Evolutionary conservation across 2,797 vertebrate species (phyloP).

Genomic region (Betta splendens): DNA sequence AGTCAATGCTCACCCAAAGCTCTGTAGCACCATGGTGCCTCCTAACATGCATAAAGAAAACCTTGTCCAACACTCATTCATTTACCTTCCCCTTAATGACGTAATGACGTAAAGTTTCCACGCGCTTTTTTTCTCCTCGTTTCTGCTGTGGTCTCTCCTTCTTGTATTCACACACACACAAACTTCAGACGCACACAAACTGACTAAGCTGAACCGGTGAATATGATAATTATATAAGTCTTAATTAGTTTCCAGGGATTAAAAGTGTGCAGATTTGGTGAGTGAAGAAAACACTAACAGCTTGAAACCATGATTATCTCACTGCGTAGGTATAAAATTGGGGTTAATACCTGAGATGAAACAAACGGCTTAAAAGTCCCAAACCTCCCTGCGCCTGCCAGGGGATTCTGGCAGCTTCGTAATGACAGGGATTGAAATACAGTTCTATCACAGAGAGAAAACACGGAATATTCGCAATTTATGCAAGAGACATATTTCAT

Average conservation of each 20-base stretch:
- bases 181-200: conserved; percentile 33
- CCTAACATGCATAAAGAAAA: conserved; percentile 61
- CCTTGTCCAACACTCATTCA: conserved; percentile 61
- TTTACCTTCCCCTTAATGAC: conserved; percentile 44
- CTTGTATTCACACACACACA: conserved; percentile 13
- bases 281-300: conserved; percentile 75
- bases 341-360: conserved; percentile 84
- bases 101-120: conserved; percentile 33
- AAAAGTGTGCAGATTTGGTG: conserved; percentile 79
- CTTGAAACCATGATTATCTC: conserved; percentile 79
- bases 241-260: conserved; percentile 86
- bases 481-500: conserved; percentile 71
- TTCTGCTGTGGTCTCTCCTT: conserved; percentile 32
- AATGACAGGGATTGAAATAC: conserved; percentile 69
- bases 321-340: conserved; percentile 81
- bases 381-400: conserved; percentile 72
- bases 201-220: conserved; percentile 64
- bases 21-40: conserved; percentile 64
- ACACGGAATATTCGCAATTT: conserved; percentile 67
- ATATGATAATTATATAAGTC: conserved; percentile 82
- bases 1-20: conserved; percentile 65
- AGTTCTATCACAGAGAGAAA: conserved; percentile 64
- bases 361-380: conserved; percentile 81
- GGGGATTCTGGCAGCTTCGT: conserved; percentile 72
- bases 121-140: conserved; percentile 29